Base-by-base conservation (phyloP, 2,113 vertebrate genomes). In the Pyrgilauda ruficollis region DNA sequence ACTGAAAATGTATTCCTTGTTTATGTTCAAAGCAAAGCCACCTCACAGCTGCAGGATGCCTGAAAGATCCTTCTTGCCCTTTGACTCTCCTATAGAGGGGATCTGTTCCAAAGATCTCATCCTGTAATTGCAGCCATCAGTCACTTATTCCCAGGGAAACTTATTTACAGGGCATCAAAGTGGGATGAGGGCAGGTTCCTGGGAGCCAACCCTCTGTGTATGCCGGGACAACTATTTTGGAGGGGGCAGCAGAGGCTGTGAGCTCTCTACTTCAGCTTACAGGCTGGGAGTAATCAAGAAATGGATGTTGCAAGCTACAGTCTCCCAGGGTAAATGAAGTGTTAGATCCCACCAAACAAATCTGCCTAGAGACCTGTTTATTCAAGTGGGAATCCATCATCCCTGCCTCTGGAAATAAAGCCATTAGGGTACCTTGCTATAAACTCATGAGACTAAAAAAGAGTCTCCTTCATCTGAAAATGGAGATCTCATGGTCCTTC, bases 1-100 rank as follows among this genome's bases (percentile, higher is more conserved):
- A 52, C 73, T 67, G 58, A 63, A 90, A 92, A 81, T 68, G 24
- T 35, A 77, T 80, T 92, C 92, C 87, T 88, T 90, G 68, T 72
- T 94, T 53, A 26, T 1, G 6, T 81, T 78, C 64, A 89, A 74
- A 94, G 79, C 67, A 88, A 91, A 94, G 50, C 63, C 68, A 79
- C 28, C 33, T 69, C 17, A 8, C 30, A 84, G 83, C 39, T 8
- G 2, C 3, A 68, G 68, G 39, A 37, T 73, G 47, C 5, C 76
- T 80, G 84, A 78, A 78, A 74, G 49, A 61, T 49, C 46, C 84
- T 84, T 74, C 75, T 92, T 88, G 63, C 47, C n/a, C 47, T 92
- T 90, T 0, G 0, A 85, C 10, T n/a, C 30, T 35, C 20, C 30
- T 35, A 5, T 0, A 61, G 61, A 88, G 13, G 15, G 39, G 37